A percentile compares a stretch with the other conserved stretches of the same genome.
phyloP scores from a whole-genome alignment of 2,113 vertebrate genomes.

The Dipodomys spectabilis region DNA sequence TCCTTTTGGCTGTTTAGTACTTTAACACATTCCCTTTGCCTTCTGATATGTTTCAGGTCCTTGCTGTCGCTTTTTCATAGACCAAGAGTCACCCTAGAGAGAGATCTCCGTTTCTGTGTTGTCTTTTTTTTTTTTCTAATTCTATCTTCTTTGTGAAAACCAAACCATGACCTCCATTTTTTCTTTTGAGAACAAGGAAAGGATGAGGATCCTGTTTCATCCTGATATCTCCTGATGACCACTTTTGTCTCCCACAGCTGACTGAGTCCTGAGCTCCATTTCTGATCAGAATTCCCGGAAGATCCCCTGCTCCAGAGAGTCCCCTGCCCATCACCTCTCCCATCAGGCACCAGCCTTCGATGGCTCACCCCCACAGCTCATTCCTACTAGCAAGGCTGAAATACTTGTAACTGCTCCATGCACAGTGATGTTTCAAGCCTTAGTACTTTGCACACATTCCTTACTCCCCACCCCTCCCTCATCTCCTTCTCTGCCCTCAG shows the following conservation, averaged over 20 bases:
- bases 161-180: background rate
- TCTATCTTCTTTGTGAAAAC: background rate
- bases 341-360: background rate
- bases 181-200: background rate
- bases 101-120: background rate
- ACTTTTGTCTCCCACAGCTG: background rate
- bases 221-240: background rate
- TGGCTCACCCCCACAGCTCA: background rate
- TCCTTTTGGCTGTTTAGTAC: background rate
- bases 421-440: background rate
- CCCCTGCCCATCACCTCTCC: background rate
- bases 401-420: background rate
- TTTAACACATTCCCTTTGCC: background rate
- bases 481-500: background rate
- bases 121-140: no score
- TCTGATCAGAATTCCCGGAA: background rate
- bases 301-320: background rate
- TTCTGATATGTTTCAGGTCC: background rate
- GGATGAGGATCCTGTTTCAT: background rate
- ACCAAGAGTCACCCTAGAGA: no score
- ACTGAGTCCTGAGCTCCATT: background rate
- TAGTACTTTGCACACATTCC: background rate
- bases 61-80: background rate
- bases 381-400: background rate
- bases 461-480: background rate